Evolutionary conservation across 1,140 invertebrate genomes (phyloP), one percentile per base, ranked within the genome.

Genomic region (Diachasmimorpha longicaudata): DNA sequence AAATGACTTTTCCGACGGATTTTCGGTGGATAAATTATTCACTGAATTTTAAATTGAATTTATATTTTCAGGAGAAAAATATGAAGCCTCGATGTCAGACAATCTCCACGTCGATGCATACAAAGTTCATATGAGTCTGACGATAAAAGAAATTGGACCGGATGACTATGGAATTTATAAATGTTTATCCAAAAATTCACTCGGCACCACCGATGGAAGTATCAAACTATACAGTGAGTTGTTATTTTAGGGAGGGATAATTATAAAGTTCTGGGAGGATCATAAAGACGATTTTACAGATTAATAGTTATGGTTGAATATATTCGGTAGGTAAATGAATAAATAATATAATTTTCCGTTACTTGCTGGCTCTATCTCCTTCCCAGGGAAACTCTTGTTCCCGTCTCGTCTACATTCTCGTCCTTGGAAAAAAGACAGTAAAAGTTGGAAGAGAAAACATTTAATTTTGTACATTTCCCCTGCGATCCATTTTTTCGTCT

Each of bases 121-220:
- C 86, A 94, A 93, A 82, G 93, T 94, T 70, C 91, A 93, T 69
- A 94, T 96, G 91, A 93, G 93, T 79, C 90, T 96, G 11, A 94
- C 93, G 21, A 94, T 96, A 81, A 91, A 91, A 82, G 91, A 91
- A 44, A 91, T 96, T 19, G 90, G 89, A 0, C 83, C 86, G 70
- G 84, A 90, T 3, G 95, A 96, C 85, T 96, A 93, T 82, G 94
- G 94, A 36, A 92, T 92, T 8, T 96, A 96, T 83, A 93, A 94
- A 83, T 98, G 97, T 86, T 93, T 97, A 72, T 95, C 96, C 5
- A 96, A 95, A 84, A 98, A 98, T 87, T 94, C 94, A 4, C 89
- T 98, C 9, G 96, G 96, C 10, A 94, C 94, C 81, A 96, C 96
- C 10, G 95, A 96, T 86, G 96, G 95, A 78, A 94, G 92, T 44